Percentiles rank a stretch among this genome's conserved stretches.
These are phyloP conservation scores for Lipotes vexillifer DNA, from an alignment of 2,113 vertebrate species.

Conservation along the genomic window DNA sequence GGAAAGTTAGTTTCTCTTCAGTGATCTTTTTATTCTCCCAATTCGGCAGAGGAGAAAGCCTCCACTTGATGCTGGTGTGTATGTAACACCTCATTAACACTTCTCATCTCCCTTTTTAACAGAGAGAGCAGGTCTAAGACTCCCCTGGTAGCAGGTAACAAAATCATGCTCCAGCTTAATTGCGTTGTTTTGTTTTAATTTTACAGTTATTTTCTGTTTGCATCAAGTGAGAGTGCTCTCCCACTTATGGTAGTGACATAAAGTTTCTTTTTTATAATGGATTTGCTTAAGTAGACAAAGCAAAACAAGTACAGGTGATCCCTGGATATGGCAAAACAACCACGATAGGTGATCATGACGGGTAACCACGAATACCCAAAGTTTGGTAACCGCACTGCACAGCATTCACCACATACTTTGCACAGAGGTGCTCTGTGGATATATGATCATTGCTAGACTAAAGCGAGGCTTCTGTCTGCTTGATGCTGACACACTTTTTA, in stretches of 20 bases:
- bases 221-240: neutral
- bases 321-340: neutral
- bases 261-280: neutral
- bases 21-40: neutral
- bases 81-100: neutral
- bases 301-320: neutral
- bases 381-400: neutral
- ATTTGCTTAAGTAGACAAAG: neutral
- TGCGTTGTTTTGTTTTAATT: neutral
- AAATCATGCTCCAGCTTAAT: neutral
- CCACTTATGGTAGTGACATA: neutral
- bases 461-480: neutral
- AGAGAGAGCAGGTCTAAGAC: neutral
- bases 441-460: neutral
- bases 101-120: neutral
- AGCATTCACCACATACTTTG: too few species aligned
- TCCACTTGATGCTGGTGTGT: neutral
- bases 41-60: neutral
- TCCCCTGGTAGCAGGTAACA: neutral
- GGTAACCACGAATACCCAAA: neutral
- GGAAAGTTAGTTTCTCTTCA: neutral
- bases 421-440: neutral
- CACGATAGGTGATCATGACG: accelerated
- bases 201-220: slow-evolving; percentile 20
- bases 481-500: neutral